Base-by-base conservation (phyloP, 2,888 invertebrate genomes). In the Epinotia nisella region DNA sequence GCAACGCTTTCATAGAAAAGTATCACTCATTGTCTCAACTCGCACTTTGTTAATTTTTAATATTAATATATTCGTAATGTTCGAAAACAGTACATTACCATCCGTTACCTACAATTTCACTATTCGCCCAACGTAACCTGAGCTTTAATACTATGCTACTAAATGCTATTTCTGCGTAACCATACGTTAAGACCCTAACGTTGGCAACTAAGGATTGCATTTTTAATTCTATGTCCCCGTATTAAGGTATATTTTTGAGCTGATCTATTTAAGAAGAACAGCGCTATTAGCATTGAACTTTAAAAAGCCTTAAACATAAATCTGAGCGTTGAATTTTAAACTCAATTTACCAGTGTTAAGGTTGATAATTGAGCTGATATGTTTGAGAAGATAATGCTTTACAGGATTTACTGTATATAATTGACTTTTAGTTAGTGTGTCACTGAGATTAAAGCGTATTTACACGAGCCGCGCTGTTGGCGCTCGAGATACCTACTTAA, bases 401-500 rank as follows among this genome's bases (percentile, higher is more conserved):
- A 49, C 13, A n/a, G 49, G 21, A 11, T 21, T 21, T 29, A 24
- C 2, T n/a, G 9, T 49, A n/a, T 5, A 60, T 39, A 61, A 51
- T 51, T 49, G 9, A n/a, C 29, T 24, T 53, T 19, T 15, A 19
- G 51, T 53, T 58, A 19, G 51, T 51, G 29, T 65, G 64, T 64
- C 19, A 19, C 13, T 15, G 10, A 19, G 49, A 62, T 49, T 65
- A 65, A 21, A 11, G 53, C 21, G 4, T 55, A 55, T 55, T 21
- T 55, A 65, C 65, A 21, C 65, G 65, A 55, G 55, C 35, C 35
- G 51, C 17, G 35, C 21, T 56, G 64, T 65, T 35, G 7, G 7
- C 19, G 55, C 65, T 65, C 65, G 21, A 65, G 65, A 55, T 39
- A 21, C 15, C 19, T 10, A 17, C 39, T 65, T 65, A 65, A 65